Evolutionary conservation across 2,797 vertebrate species (phyloP), one percentile per base, ranked within the genome.

Genomic region (Bufotes viridis): DNA sequence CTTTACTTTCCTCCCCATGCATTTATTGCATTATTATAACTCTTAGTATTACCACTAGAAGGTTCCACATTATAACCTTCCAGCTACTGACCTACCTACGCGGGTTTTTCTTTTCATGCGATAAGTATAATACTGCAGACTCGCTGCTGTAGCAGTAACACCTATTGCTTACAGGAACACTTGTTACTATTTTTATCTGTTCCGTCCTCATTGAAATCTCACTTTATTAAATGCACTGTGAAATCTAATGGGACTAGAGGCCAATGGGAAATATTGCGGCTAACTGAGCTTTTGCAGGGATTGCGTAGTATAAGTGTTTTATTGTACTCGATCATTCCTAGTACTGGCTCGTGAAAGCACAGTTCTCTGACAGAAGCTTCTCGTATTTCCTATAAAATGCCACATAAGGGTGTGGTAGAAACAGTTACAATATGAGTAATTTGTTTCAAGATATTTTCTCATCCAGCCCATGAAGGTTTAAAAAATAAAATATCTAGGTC

Each of bases 401-500:
- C 82, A 85, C 83, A 85, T 60, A 84, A 84, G 83, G 83, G 83
- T 75, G 83, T 63, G 72, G 70, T 51, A 85, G 83, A 85, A 75
- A 85, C 75, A 63, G 72, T 61, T 85, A 78, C 26, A 76, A 51
- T 65, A 85, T 85, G 83, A 85, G 34, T 85, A 76, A 85, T 78
- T 63, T 78, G 26, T 85, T 83, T 72, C 18, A 72, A 20, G 22
- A 49, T 61, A 63, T 85, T 85, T 24, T 85, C 57, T 78, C 58
- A 51, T 65, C 22, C 58, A 76, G 58, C 12, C 61, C 24, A 26
- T 24, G 4, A 24, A 57, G 29, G 18, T 49, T 26, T 29, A 61
- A 53, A 61, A 51, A 53, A 26, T 53, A 15, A 51, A 34, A 70
- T 26, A 15, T 51, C 3, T 10, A 51, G 29, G 3, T 24, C 49